Percentiles rank a stretch among this genome's conserved stretches.
Conservation (phyloP, 2,113 vertebrate genomes). For the Pseudorhombus dupliciocellatus region DNA sequence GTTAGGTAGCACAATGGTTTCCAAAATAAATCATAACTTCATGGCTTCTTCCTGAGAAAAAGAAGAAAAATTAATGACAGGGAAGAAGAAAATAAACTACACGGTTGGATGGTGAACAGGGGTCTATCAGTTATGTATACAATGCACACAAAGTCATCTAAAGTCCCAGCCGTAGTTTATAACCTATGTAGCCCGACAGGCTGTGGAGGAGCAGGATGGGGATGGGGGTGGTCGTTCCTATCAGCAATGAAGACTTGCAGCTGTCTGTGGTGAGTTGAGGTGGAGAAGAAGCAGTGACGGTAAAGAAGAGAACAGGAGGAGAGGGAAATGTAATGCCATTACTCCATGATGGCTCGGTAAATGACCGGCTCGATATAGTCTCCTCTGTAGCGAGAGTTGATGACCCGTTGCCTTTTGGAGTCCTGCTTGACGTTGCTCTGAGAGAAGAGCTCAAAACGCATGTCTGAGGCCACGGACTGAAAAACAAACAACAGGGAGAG, state of each 20-base stretch:
- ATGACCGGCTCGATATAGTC: constrained; percentile 95
- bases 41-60: constrained; percentile 63
- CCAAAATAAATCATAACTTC: constrained; percentile 23
- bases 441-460: constrained; percentile 96
- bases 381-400: constrained; percentile 96
- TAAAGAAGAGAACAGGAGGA: background rate
- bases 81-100: constrained; percentile 22
- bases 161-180: constrained; percentile 75
- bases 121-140: constrained; percentile 22
- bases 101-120: constrained; percentile 13
- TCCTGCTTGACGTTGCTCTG: constrained; percentile 91
- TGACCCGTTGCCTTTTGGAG: constrained; percentile 94
- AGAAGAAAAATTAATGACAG: background rate
- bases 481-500: background rate
- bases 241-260: background rate
- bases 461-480: constrained; percentile 96
- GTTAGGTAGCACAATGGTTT: constrained; percentile 14
- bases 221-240: background rate
- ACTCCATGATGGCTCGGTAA: constrained; percentile 98
- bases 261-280: background rate
- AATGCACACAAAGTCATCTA: constrained; percentile 46
- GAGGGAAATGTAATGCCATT: constrained; percentile 30
- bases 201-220: constrained; percentile 31
- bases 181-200: constrained; percentile 58
- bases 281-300: background rate